A percentile compares a stretch with the other conserved stretches of the same genome.
Conservation (phyloP, 2,888 invertebrate genomes). For the Bhutanitis thaidina region DNA sequence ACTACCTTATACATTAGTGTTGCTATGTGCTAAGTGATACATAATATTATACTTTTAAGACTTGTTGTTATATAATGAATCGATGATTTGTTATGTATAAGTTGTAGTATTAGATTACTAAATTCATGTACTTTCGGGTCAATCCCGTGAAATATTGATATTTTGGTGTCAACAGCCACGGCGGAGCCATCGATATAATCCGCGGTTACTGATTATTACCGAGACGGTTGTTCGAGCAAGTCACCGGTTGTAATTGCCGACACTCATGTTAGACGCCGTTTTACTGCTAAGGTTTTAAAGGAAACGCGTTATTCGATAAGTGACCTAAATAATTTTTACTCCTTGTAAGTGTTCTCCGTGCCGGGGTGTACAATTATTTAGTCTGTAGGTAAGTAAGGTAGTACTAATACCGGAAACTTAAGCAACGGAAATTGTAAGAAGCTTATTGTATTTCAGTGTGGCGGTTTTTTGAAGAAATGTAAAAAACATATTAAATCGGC, state of each 20-base stretch:
- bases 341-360: slow-evolving; percentile 28
- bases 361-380: slow-evolving; percentile 13
- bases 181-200: neutral
- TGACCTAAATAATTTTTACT: slow-evolving; percentile 26
- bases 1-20: too few relatives aligned
- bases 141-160: too few relatives aligned
- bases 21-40: too few relatives aligned
- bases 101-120: too few relatives aligned
- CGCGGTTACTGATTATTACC: neutral
- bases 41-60: too few relatives aligned
- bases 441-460: too few relatives aligned
- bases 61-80: too few relatives aligned
- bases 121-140: too few relatives aligned
- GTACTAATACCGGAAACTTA: slow-evolving; percentile 4
- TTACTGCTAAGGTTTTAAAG: slow-evolving; percentile 30
- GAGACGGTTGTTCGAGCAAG: neutral
- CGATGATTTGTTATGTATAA: too few relatives aligned
- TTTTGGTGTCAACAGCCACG: neutral
- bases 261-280: slow-evolving; percentile 4
- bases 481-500: too few relatives aligned
- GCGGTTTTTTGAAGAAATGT: too few relatives aligned
- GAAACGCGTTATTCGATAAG: slow-evolving; percentile 32
- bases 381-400: neutral
- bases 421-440: slow-evolving; percentile 8
- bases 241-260: slow-evolving; percentile 6